Evolutionary conservation across 2,888 invertebrate genomes (phyloP).

Genomic region (Cotesia congregata): DNA sequence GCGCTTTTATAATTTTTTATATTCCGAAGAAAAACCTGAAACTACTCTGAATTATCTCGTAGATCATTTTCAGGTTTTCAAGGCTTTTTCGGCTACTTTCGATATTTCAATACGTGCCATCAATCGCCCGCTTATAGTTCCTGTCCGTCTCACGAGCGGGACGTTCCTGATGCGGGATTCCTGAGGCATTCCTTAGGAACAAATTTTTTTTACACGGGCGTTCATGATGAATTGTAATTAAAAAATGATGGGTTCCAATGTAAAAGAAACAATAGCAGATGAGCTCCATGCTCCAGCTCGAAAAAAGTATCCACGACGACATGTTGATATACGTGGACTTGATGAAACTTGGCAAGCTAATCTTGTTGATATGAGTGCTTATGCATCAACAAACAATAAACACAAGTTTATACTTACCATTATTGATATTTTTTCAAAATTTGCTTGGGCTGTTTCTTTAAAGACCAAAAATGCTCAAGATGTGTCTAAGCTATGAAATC

Average conservation of each 20-base stretch:
- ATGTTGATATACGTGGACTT: constrained; percentile 61
- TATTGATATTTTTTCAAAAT: background rate
- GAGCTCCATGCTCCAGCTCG: constrained; percentile 62
- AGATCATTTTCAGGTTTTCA: too few species aligned
- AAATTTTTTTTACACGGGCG: too few species aligned
- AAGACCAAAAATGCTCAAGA: constrained; percentile 59
- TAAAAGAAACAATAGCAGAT: constrained; percentile 44
- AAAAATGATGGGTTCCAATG: background rate
- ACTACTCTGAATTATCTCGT: too few species aligned
- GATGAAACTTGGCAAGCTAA: constrained; percentile 69
- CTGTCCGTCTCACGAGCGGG: too few species aligned
- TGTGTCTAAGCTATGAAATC: constrained; percentile 48
- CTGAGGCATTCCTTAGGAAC: too few species aligned
- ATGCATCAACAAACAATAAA: constrained; percentile 58
- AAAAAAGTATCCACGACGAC: constrained; percentile 58
- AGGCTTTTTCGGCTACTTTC: too few species aligned
- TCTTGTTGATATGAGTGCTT: constrained; percentile 58
- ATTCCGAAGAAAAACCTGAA: too few species aligned
- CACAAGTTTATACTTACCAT: constrained; percentile 61
- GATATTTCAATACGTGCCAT: too few species aligned
- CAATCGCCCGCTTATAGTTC: too few species aligned
- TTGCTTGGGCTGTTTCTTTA: constrained; percentile 49
- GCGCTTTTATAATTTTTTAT: too few species aligned
- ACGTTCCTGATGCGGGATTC: too few species aligned
- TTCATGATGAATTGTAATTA: background rate